Percentiles rank a stretch among this genome's conserved stretches.
Conservation (phyloP, 2,113 vertebrate genomes). For the Glaucomys volans region DNA sequence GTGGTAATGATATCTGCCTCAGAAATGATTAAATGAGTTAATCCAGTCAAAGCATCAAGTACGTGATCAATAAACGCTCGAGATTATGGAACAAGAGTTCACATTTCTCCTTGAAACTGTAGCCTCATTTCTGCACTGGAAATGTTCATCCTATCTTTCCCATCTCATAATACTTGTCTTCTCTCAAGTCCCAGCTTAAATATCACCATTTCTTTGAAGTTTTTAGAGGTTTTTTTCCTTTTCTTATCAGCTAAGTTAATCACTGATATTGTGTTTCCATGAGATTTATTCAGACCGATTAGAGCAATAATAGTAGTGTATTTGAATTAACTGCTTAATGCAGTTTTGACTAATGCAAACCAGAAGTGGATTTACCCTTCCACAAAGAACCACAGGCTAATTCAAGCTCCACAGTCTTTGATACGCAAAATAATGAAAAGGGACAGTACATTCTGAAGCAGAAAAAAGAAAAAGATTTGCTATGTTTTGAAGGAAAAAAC, state of each 20-base stretch:
- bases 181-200: neutral
- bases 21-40: neutral
- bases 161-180: neutral
- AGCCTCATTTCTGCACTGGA: neutral
- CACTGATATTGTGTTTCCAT: neutral
- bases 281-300: neutral
- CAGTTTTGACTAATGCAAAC: neutral
- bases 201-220: neutral
- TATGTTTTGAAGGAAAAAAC: neutral
- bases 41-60: neutral
- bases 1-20: neutral
- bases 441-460: neutral
- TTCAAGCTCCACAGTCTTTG: neutral
- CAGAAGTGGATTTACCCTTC: neutral
- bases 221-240: neutral
- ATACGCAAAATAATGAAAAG: neutral
- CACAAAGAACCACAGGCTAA: neutral
- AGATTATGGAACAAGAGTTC: no score
- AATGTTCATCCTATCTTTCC: neutral
- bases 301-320: neutral
- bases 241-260: neutral
- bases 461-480: neutral
- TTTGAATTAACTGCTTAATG: neutral
- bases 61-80: no score
- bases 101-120: accelerated